Evolutionary conservation across 1,140 invertebrate genomes (phyloP).

Genomic region (Doryteuthis pealeii): DNA sequence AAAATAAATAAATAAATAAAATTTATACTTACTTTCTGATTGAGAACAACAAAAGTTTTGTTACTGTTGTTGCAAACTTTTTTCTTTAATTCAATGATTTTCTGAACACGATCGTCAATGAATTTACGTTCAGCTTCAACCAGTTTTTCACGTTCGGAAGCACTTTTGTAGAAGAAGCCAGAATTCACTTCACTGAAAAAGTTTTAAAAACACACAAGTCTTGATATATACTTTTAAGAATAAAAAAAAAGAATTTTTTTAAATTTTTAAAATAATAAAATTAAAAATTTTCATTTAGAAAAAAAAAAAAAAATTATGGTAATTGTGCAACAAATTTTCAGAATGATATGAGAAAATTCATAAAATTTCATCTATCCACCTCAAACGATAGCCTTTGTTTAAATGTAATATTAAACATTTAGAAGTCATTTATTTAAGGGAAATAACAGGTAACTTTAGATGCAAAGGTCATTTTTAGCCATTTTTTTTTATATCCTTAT

Average conservation of each 20-base stretch:
- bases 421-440: no score
- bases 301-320: no score
- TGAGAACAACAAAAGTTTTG: conserved; percentile 87
- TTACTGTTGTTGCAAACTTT: conserved; percentile 72
- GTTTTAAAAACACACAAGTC: conserved; percentile 14
- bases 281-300: no score
- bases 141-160: conserved; percentile 93
- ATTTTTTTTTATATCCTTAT: no score
- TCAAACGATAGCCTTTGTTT: no score
- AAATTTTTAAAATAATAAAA: not conserved
- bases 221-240: not conserved
- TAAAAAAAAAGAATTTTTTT: conserved; percentile 12
- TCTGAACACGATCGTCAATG: conserved; percentile 92
- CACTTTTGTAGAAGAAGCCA: conserved; percentile 97
- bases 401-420: no score
- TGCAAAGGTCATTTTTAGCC: no score
- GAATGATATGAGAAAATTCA: no score
- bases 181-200: conserved; percentile 83
- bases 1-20: no score
- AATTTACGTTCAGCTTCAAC: conserved; percentile 93
- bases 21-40: conserved; percentile 77
- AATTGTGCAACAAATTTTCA: no score
- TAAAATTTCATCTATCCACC: no score
- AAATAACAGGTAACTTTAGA: no score
- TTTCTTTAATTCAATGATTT: conserved; percentile 95